Conservation (phyloP, 2,113 vertebrate genomes). For the Malurus elegans region DNA sequence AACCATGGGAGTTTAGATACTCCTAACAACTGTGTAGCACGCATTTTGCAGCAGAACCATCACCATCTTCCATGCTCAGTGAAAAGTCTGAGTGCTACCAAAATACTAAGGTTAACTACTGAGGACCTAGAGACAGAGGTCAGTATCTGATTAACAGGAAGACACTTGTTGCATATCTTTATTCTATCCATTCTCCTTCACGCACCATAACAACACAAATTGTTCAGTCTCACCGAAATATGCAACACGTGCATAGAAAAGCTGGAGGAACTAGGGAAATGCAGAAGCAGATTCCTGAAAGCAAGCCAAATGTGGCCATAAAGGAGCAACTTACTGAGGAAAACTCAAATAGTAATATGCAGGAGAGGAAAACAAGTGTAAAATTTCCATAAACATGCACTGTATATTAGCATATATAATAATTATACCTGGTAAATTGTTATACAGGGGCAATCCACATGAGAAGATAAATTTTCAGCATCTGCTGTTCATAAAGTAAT, state of each 20-base stretch:
- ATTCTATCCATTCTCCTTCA: not conserved
- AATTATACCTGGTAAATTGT: not conserved
- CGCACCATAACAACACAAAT: fast-evolving
- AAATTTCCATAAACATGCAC: not conserved
- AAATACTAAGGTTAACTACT: fast-evolving
- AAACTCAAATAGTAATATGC: not conserved
- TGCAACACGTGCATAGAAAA: not conserved
- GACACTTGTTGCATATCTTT: fast-evolving
- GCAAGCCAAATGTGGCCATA: not conserved
- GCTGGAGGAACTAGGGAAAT: not conserved
- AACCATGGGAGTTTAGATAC: not conserved
- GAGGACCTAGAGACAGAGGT: not conserved
- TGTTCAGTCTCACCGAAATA: fast-evolving
- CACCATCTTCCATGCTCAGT: fast-evolving
- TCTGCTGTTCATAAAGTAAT: not conserved
- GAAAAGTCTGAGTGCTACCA: not conserved
- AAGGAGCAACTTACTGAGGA: not conserved
- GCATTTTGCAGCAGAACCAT: not conserved
- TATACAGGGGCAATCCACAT: not conserved
- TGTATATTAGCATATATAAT: not conserved
- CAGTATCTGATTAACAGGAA: not conserved
- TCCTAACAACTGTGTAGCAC: fast-evolving
- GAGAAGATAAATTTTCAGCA: not conserved
- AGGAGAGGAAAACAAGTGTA: not conserved
- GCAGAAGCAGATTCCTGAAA: not conserved